Base-by-base conservation (phyloP, 1,140 invertebrate species). In the Solen grandis region DNA sequence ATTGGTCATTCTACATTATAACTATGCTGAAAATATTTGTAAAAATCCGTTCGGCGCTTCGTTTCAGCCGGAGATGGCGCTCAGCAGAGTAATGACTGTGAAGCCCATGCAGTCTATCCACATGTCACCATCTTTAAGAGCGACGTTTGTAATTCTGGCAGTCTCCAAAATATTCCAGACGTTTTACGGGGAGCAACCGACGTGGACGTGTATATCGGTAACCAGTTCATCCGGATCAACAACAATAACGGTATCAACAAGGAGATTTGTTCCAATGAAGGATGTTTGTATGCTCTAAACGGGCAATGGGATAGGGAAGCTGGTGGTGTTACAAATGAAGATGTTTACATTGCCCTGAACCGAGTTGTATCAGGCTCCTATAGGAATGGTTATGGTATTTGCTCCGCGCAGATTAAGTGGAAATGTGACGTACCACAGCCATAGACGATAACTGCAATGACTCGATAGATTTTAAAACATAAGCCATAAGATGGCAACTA, bases 201-300 rank as follows among this genome's bases (percentile, higher is more conserved):
- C 19, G 41, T 69, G 25, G 54, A 38, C 13, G 5, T 69, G 22
- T 69, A 50, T n/a, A 52, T 69, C 5, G 54, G 65, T 29, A 69
- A 69, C 33, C 38, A 69, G 41, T 27, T 50, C 25, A 52, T 69
- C 22, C 19, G 22, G 25, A 69, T 69, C 65, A 72, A 50, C 46
- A 72, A 72, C 31, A 36, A 25, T 54, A 52, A 72, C 29, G 69
- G 69, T 8, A 13, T 72, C 14, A 22, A 72, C 69, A 25, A 54
- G 22, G 36, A 72, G 19, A 19, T 72, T 25, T 72, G 69, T 57
- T 19, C 55, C 27, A 22, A 57, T n/a, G n/a, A n/a, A n/a, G n/a
- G n/a, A 72, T 72, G 69, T 35, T 54, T 72, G 29, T 72, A 52
- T 57, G 69, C 69, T 35, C 52, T 72, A 3, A 72, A 72, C n/a